phyloP scores from a whole-genome alignment of 2,888 invertebrate genomes.

The Ophion slaviceki region DNA sequence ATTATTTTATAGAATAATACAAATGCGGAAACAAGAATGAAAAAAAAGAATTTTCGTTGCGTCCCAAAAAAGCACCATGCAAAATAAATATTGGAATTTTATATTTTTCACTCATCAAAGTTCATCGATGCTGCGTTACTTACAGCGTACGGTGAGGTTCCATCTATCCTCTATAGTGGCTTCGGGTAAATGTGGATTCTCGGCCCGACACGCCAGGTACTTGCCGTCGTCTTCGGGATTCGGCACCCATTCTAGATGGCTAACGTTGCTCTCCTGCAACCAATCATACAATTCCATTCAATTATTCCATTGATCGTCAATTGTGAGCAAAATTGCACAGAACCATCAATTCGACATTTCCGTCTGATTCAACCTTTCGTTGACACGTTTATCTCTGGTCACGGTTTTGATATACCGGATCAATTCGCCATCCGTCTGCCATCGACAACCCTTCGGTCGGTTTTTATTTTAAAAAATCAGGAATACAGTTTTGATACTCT shows the following conservation, averaged over 20 bases:
- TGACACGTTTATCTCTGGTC: no score
- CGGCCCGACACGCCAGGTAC: slow-evolving; percentile 94
- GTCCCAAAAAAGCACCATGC: no score
- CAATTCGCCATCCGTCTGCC: no score
- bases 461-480: no score
- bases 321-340: slow-evolving; percentile 74
- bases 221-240: slow-evolving; percentile 95
- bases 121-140: slow-evolving; percentile 84
- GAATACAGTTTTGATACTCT: no score
- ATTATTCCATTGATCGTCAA: not conserved
- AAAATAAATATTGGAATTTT: not conserved
- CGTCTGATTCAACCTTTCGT: not conserved
- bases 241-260: slow-evolving; percentile 90
- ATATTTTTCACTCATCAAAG: slow-evolving; percentile 14
- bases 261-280: slow-evolving; percentile 86
- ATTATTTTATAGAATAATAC: no score
- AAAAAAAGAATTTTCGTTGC: no score
- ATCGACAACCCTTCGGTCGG: no score
- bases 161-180: slow-evolving; percentile 94
- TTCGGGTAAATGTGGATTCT: slow-evolving; percentile 93
- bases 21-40: no score
- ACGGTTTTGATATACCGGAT: no score
- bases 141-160: slow-evolving; percentile 94
- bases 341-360: slow-evolving; percentile 83
- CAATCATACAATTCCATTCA: not conserved